Percentiles rank a stretch among this genome's conserved stretches.
Evolutionary conservation across 1,140 invertebrate species (phyloP).

Genomic region (Batillaria attramentaria): DNA sequence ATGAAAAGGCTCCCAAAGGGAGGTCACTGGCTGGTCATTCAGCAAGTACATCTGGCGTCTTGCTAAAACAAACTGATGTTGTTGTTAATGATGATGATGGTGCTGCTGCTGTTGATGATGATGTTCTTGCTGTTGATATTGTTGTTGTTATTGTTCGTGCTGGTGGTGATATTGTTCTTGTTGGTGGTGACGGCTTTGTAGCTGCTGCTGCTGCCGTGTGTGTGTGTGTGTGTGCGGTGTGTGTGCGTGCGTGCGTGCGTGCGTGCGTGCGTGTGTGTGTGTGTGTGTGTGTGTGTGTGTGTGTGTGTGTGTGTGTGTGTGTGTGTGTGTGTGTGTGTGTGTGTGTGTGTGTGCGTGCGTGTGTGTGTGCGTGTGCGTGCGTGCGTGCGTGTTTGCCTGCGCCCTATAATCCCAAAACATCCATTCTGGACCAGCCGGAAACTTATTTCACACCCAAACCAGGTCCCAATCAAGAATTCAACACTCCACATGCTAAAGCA

Average conservation of each 20-base stretch:
- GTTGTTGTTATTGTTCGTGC: background rate
- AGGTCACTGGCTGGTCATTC: too few relatives aligned
- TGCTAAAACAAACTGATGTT: background rate
- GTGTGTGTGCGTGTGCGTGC: background rate
- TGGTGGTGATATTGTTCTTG: background rate
- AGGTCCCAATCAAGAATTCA: background rate
- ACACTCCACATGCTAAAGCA: background rate
- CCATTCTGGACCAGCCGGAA: background rate
- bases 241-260: background rate
- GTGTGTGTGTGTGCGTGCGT: background rate
- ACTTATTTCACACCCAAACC: background rate
- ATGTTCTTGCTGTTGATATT: background rate
- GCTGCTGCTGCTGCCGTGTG: background rate
- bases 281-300: background rate
- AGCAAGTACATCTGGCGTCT: background rate
- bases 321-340: background rate
- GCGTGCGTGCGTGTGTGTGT: background rate
- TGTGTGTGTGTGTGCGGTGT: background rate
- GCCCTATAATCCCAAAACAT: background rate
- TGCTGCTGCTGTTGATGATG: background rate
- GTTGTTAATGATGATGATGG: background rate
- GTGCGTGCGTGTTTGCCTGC: background rate
- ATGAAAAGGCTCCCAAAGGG: too few relatives aligned
- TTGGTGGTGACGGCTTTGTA: background rate
- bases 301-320: slow-evolving; percentile 2